These are phyloP conservation scores for Drepana arcuata DNA, from an alignment of 1,140 invertebrate genomes.

Conservation along the genomic window DNA sequence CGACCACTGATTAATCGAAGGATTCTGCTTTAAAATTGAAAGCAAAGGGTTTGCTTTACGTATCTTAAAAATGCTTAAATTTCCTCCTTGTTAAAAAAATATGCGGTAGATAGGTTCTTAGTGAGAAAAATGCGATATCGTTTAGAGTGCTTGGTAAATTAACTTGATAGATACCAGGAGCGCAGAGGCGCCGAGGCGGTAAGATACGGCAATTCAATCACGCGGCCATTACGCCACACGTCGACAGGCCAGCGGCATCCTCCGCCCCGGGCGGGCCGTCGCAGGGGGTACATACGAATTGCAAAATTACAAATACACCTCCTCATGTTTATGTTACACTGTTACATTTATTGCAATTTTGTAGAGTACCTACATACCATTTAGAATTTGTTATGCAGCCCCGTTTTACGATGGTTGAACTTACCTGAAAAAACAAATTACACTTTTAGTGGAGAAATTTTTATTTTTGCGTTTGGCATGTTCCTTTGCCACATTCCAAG, in stretches of 20 bases:
- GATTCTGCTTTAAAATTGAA: too few species aligned
- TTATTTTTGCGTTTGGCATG: background rate
- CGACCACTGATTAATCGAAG: too few species aligned
- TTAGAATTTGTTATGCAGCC: too few species aligned
- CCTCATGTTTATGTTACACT: constrained; percentile 30
- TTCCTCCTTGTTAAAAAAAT: too few species aligned
- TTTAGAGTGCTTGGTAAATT: constrained; percentile 27
- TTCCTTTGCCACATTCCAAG: background rate
- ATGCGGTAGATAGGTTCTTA: too few species aligned
- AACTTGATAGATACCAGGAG: constrained; percentile 44
- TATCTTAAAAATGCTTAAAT: too few species aligned
- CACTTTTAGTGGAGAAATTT: too few species aligned
- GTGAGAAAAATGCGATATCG: constrained; percentile 15
- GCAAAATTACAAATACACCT: constrained; percentile 38
- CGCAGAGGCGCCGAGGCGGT: constrained; percentile 31
- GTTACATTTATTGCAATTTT: constrained; percentile 50
- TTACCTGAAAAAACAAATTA: constrained; percentile 39
- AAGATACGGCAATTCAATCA: constrained; percentile 57
- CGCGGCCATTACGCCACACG: constrained; percentile 42
- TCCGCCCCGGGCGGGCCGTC: constrained; percentile 6
- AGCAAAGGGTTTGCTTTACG: too few species aligned
- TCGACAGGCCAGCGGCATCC: constrained; percentile 17
- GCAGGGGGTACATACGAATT: constrained; percentile 14
- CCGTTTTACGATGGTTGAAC: constrained; percentile 9
- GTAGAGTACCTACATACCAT: constrained; percentile 10